Percentiles rank a stretch among this genome's conserved stretches.
phyloP scores from a whole-genome alignment of 2,797 vertebrate genomes.

The Rousettus madagascariensis region DNA sequence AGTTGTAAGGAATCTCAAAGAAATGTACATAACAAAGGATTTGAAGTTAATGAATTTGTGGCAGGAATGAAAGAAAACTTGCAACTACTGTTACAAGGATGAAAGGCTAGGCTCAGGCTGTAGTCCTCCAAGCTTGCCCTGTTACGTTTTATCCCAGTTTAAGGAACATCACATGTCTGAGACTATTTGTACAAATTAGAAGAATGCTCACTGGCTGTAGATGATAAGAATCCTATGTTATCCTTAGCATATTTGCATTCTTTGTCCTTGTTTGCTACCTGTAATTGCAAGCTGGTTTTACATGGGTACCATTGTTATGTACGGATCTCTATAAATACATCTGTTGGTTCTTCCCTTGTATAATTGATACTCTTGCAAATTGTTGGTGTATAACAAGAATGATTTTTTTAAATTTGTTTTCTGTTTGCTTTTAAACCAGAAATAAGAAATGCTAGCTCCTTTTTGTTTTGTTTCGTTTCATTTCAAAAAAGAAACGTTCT shows the following conservation, averaged over 20 bases:
- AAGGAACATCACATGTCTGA: constrained; percentile 91
- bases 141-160: constrained; percentile 93
- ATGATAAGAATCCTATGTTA: constrained; percentile 92
- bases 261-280: constrained; percentile 91
- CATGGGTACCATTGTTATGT: constrained; percentile 15
- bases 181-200: constrained; percentile 91
- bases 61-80: constrained; percentile 94
- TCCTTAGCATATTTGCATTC: constrained; percentile 93
- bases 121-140: constrained; percentile 89
- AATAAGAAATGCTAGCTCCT: rapidly evolving
- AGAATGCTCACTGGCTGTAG: neutral
- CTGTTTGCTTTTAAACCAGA: neutral
- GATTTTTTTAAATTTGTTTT: neutral
- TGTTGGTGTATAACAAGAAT: neutral
- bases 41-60: constrained; percentile 91
- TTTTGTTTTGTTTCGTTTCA: neutral
- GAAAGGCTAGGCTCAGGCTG: constrained; percentile 92
- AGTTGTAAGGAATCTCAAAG: constrained; percentile 94
- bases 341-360: neutral
- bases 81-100: constrained; percentile 94
- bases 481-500: neutral
- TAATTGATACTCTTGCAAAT: neutral
- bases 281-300: constrained; percentile 88
- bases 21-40: constrained; percentile 94
- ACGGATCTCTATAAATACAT: neutral